Percentiles rank a stretch among this genome's conserved stretches.
These are phyloP conservation scores for Grammatotria lemairii DNA, from an alignment of 2,113 vertebrate species.

Conservation along the genomic window DNA sequence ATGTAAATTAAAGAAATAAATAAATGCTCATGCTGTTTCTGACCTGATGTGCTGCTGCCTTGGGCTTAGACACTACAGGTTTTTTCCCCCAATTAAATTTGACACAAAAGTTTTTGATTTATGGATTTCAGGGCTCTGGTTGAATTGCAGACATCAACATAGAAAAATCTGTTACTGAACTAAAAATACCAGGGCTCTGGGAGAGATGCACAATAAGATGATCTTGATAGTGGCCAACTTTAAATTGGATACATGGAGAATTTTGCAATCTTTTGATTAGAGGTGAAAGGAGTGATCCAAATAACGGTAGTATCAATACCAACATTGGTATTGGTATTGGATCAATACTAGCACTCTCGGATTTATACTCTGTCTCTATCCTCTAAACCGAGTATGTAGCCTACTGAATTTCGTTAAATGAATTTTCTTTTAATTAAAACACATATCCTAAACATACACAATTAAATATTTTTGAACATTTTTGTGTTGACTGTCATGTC, in stretches of 20 bases:
- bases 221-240: not conserved
- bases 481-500: not conserved
- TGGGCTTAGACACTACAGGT: not conserved
- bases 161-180: not conserved
- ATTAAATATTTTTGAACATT: not conserved
- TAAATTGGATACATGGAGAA: not conserved
- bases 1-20: not conserved
- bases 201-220: not conserved
- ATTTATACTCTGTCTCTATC: not conserved
- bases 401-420: accelerated
- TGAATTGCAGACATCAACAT: not conserved
- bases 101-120: not conserved
- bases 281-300: not conserved
- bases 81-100: not conserved
- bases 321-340: not conserved
- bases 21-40: not conserved
- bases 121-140: not conserved
- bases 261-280: not conserved
- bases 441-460: not conserved
- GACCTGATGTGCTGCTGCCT: not conserved
- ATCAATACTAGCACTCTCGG: not conserved
- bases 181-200: not conserved
- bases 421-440: not conserved
- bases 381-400: not conserved
- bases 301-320: not conserved